phyloP scores from a whole-genome alignment of 2,888 invertebrate genomes.

The Strigamia transsilvanica region DNA sequence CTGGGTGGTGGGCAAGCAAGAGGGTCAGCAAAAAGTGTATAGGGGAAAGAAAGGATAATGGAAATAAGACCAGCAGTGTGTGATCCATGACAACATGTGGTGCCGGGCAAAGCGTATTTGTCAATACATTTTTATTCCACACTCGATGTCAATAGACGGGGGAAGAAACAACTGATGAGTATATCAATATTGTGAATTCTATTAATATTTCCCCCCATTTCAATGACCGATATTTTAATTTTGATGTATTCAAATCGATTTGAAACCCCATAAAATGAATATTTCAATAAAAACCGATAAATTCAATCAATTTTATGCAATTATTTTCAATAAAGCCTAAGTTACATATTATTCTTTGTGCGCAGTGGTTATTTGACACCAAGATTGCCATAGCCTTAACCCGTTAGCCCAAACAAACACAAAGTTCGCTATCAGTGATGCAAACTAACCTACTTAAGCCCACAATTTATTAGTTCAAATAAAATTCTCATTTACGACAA shows the following conservation, averaged over 20 bases:
- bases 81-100: constrained; percentile 49
- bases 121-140: not conserved
- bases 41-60: constrained; percentile 5
- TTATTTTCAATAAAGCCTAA: too few relatives aligned
- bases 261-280: too few relatives aligned
- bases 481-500: not conserved
- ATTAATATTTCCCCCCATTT: not conserved
- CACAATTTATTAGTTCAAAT: too few relatives aligned
- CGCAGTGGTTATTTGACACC: too few relatives aligned
- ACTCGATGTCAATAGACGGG: not conserved
- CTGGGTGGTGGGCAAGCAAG: constrained; percentile 28
- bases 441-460: too few relatives aligned
- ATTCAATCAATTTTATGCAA: too few relatives aligned
- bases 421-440: too few relatives aligned
- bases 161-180: not conserved
- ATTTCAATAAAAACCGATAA: too few relatives aligned
- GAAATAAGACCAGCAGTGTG: constrained; percentile 36
- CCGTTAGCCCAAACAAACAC: too few relatives aligned
- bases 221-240: not conserved
- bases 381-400: too few relatives aligned
- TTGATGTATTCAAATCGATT: too few relatives aligned
- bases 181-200: not conserved
- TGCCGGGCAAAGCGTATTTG: constrained; percentile 21
- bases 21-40: not conserved
- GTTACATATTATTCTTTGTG: too few relatives aligned